Percentiles rank a stretch among this genome's conserved stretches.
Evolutionary conservation across 92 coral and sea anemone genomes (phyloP).

Genomic region (Meandrina meandrites): DNA sequence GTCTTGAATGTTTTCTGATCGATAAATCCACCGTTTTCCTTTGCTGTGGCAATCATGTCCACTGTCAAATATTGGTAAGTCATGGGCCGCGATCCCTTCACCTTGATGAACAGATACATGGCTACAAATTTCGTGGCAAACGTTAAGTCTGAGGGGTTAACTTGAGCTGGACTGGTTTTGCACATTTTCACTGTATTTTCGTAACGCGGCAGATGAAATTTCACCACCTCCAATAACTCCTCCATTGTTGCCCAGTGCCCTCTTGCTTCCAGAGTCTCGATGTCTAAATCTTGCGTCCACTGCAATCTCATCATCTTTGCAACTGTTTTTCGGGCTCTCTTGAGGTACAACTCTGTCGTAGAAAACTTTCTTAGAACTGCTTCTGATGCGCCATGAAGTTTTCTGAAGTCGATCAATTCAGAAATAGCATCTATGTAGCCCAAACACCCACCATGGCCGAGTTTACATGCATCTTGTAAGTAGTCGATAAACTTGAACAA

Average conservation of each 20-base stretch:
- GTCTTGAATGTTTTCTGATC: background rate
- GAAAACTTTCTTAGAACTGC: slow-evolving; percentile 36
- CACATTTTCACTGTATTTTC: slow-evolving; percentile 31
- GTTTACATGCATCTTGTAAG: slow-evolving; percentile 36
- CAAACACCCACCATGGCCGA: slow-evolving; percentile 30
- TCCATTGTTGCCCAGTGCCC: slow-evolving; percentile 70
- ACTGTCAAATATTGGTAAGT: slow-evolving; percentile 27
- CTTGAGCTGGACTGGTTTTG: slow-evolving; percentile 17
- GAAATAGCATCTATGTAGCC: slow-evolving; percentile 46
- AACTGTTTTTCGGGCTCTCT: slow-evolving; percentile 7
- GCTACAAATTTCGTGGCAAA: slow-evolving; percentile 17
- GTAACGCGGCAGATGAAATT: slow-evolving; percentile 43
- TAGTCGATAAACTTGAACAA: background rate
- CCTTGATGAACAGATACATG: slow-evolving; percentile 25
- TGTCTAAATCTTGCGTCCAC: slow-evolving; percentile 62
- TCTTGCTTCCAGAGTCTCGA: background rate
- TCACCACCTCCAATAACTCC: slow-evolving; percentile 46
- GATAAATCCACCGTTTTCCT: slow-evolving; percentile 33
- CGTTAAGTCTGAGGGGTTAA: slow-evolving; percentile 42
- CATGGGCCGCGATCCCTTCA: slow-evolving; percentile 33
- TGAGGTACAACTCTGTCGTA: slow-evolving; percentile 50
- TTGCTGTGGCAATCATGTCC: slow-evolving; percentile 33
- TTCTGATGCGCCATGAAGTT: slow-evolving; percentile 30
- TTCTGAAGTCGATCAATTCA: slow-evolving; percentile 25
- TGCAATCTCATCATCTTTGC: slow-evolving; percentile 56